Evolutionary conservation across 2,888 invertebrate species (phyloP).

Genomic region (Seira ritae): DNA sequence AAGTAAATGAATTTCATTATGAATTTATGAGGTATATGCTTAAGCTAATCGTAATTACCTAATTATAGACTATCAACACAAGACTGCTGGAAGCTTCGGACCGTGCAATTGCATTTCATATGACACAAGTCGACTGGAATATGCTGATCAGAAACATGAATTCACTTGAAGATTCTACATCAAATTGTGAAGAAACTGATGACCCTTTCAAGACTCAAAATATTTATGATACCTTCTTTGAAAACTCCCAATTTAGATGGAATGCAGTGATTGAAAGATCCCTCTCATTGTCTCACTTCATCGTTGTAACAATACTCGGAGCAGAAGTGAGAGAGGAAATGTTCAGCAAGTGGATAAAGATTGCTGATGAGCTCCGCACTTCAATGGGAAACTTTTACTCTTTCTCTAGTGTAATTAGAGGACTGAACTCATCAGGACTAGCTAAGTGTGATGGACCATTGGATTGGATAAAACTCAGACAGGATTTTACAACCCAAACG

Average conservation of each 20-base stretch:
- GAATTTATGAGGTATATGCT: not conserved
- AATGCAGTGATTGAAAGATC: constrained; percentile 70
- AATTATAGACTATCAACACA: constrained; percentile 60
- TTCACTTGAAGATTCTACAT: constrained; percentile 9
- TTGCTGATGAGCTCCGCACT: constrained; percentile 69
- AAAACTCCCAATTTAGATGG: constrained; percentile 68
- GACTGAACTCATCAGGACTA: constrained; percentile 64
- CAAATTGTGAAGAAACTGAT: constrained; percentile 10
- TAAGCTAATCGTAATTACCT: not conserved
- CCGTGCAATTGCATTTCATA: constrained; percentile 61
- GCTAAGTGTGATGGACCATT: constrained; percentile 67
- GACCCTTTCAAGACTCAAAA: not conserved
- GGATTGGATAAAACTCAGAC: constrained; percentile 70
- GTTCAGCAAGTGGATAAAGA: constrained; percentile 70
- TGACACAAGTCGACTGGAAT: constrained; percentile 69
- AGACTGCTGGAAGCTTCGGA: constrained; percentile 69
- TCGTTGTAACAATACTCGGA: constrained; percentile 64
- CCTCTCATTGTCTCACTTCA: constrained; percentile 68
- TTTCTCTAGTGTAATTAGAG: constrained; percentile 71
- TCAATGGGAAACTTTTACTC: constrained; percentile 71
- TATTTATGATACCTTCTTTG: constrained; percentile 59
- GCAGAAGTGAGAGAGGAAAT: constrained; percentile 62
- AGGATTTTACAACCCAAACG: constrained; percentile 66
- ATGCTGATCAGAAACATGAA: constrained; percentile 44
- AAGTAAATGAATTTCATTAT: not conserved